These are phyloP conservation scores for Melanotaenia nigrans DNA, from an alignment of 2,797 vertebrate species.

Conservation along the genomic window DNA sequence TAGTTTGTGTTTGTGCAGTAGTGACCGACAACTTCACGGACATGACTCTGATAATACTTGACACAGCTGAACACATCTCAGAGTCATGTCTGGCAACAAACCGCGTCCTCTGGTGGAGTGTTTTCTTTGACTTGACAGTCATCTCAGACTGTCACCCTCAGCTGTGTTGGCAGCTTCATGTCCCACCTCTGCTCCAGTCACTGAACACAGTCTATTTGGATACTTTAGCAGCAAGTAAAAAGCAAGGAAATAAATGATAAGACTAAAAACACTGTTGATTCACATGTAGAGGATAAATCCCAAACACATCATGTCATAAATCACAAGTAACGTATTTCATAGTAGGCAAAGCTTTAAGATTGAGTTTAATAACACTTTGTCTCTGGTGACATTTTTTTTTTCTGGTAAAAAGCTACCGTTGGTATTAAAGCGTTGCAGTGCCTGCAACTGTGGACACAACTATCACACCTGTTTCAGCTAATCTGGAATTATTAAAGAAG, in stretches of 20 bases:
- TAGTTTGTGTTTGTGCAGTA: conserved; percentile 1
- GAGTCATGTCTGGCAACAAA: background rate
- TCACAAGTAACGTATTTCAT: background rate
- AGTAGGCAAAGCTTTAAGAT: no score
- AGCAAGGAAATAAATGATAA: background rate
- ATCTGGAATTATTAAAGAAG: no score
- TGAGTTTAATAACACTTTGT: no score
- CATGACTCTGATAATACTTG: background rate
- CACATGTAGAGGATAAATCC: background rate
- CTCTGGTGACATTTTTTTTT: no score
- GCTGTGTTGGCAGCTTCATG: background rate
- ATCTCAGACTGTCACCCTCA: background rate
- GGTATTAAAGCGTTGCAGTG: no score
- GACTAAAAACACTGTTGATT: background rate
- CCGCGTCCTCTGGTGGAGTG: background rate
- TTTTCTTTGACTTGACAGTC: background rate
- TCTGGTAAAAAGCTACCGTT: no score
- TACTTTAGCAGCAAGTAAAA: background rate
- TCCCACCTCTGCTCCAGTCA: background rate
- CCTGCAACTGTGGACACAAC: no score
- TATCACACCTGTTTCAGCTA: no score
- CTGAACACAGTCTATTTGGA: background rate
- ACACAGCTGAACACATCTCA: background rate
- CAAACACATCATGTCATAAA: background rate
- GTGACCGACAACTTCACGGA: background rate